phyloP scores from a whole-genome alignment of 2,113 vertebrate genomes.

The Tyrannus savana region DNA sequence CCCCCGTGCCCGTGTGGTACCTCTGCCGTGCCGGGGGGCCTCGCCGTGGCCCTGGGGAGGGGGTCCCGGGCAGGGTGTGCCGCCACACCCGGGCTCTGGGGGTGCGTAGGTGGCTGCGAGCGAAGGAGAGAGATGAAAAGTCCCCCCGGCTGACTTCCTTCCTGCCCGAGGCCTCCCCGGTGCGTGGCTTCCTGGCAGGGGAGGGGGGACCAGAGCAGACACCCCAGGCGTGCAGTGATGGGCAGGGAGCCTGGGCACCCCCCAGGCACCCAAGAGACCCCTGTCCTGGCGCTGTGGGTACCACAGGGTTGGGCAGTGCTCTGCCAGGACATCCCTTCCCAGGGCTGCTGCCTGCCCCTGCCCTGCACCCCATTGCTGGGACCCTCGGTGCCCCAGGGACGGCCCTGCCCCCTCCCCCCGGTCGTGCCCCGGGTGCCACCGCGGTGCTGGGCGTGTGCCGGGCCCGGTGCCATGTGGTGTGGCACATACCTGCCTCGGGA shows the following conservation, averaged over 20 bases:
- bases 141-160: constrained; percentile 27
- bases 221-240: fast-evolving
- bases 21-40: background rate
- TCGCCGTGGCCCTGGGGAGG: background rate
- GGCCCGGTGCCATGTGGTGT: fast-evolving
- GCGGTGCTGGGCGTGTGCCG: background rate
- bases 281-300: background rate
- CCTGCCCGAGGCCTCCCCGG: background rate
- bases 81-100: fast-evolving
- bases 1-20: background rate
- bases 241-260: too few relatives aligned
- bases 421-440: fast-evolving
- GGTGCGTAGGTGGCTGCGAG: background rate
- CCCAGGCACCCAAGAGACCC: fast-evolving
- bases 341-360: background rate
- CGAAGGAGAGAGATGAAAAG: background rate
- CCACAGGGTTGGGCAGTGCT: background rate
- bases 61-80: background rate
- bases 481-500: background rate
- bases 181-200: background rate
- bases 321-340: background rate
- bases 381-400: too few relatives aligned
- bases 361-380: background rate
- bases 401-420: fast-evolving
- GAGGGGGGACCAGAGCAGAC: background rate